Evolutionary conservation across 2,888 invertebrate species (phyloP).

Genomic region (Tethea ocularis): DNA sequence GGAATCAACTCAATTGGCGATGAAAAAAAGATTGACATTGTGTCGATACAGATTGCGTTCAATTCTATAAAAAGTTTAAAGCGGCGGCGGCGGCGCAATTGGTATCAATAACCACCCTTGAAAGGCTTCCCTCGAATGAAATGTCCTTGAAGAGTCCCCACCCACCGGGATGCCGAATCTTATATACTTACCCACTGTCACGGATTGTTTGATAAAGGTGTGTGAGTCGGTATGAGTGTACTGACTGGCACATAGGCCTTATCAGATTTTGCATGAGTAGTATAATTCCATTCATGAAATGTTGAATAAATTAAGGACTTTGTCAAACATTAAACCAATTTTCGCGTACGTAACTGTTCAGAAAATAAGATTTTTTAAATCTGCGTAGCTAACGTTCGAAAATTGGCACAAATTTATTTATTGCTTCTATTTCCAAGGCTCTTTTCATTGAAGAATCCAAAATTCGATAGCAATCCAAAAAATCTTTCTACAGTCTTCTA

Average conservation of each 20-base stretch:
- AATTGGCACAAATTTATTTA: background rate
- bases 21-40: background rate
- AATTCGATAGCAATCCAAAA: background rate
- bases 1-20: too few relatives aligned
- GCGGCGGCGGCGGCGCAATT: slow-evolving; percentile 14
- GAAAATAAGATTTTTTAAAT: background rate
- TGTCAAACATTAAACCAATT: slow-evolving; percentile 8
- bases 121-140: slow-evolving; percentile 57
- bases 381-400: background rate
- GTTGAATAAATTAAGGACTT: slow-evolving; percentile 21
- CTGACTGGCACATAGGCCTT: slow-evolving; percentile 29
- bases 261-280: slow-evolving; percentile 34
- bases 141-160: slow-evolving; percentile 67
- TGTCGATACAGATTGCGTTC: background rate
- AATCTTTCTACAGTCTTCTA: background rate
- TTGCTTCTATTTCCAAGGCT: background rate
- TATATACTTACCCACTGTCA: slow-evolving; percentile 61
- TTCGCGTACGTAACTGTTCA: background rate
- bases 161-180: slow-evolving; percentile 58
- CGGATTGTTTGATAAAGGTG: slow-evolving; percentile 44
- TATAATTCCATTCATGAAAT: slow-evolving; percentile 42
- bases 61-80: background rate
- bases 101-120: slow-evolving; percentile 57
- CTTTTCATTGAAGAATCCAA: background rate
- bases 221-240: slow-evolving; percentile 25